Evolutionary conservation across 2,113 vertebrate species (phyloP).

Genomic region (Micronycteris hirsuta): DNA sequence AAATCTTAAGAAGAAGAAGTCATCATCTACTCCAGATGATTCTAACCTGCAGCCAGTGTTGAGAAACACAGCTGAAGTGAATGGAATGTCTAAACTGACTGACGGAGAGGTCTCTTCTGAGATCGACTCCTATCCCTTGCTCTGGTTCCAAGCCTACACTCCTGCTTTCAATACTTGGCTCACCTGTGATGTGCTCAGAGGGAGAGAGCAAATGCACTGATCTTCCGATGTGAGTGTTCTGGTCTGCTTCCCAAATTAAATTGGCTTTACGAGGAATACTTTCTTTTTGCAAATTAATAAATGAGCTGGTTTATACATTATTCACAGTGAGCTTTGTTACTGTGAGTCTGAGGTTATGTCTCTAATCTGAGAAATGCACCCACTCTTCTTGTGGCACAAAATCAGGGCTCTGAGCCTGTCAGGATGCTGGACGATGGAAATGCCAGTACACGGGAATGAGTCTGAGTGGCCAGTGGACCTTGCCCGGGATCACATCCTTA

Average conservation of each 20-base stretch:
- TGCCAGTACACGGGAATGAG: background rate
- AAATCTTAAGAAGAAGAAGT: background rate
- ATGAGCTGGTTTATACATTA: conserved; percentile 2
- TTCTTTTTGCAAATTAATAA: conserved; percentile 34
- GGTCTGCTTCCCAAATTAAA: conserved; percentile 29
- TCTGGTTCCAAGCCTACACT: background rate
- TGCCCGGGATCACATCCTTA: background rate
- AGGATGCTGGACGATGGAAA: background rate
- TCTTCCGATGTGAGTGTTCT: conserved; percentile 7
- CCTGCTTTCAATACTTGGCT: background rate
- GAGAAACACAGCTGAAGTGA: background rate
- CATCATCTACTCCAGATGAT: background rate
- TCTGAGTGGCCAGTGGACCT: background rate
- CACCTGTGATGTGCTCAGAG: background rate
- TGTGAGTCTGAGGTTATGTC: background rate
- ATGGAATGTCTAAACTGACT: background rate
- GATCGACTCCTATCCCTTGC: background rate
- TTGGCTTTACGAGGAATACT: background rate
- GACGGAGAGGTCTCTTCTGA: background rate
- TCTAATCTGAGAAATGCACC: background rate
- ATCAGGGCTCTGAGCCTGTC: background rate
- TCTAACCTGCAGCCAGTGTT: background rate
- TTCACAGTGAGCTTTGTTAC: background rate
- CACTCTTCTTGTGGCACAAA: background rate
- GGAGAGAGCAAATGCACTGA: background rate